Percentiles rank a stretch among this genome's conserved stretches.
Conservation (phyloP, 2,888 invertebrate species). For the Tortrix viridana region DNA sequence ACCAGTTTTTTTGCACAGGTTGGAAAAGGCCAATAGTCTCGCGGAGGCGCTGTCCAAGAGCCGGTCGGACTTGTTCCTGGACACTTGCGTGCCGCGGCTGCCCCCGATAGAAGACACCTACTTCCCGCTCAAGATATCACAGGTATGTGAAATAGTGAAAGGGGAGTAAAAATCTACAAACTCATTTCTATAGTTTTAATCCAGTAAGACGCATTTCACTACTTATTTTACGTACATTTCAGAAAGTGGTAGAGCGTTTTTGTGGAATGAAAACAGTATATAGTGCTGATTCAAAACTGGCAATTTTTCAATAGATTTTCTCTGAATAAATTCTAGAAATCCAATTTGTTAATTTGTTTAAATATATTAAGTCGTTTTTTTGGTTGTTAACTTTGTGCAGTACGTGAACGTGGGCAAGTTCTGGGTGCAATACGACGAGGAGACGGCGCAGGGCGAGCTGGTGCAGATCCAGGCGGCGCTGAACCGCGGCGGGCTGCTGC, state of each 20-base stretch:
- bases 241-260: too few species aligned
- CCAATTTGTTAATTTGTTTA: neutral
- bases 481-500: slow-evolving; percentile 53
- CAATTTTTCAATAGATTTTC: too few species aligned
- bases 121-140: slow-evolving; percentile 81
- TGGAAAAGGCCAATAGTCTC: slow-evolving; percentile 74
- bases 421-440: slow-evolving; percentile 86
- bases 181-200: too few species aligned
- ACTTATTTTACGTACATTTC: too few species aligned
- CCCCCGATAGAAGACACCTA: slow-evolving; percentile 85
- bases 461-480: slow-evolving; percentile 44
- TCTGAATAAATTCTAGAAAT: too few species aligned
- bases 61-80: slow-evolving; percentile 47
- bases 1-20: slow-evolving; percentile 54
- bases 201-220: too few species aligned
- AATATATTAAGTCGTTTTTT: slow-evolving; percentile 1
- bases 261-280: too few species aligned
- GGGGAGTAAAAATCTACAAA: too few species aligned
- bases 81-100: slow-evolving; percentile 74
- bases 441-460: slow-evolving; percentile 62
- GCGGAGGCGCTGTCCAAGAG: slow-evolving; percentile 60
- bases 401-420: slow-evolving; percentile 86
- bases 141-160: slow-evolving; percentile 64
- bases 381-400: slow-evolving; percentile 61
- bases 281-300: too few species aligned